Conservation (phyloP, 2,113 vertebrate species). For the Mustela lutreola region DNA sequence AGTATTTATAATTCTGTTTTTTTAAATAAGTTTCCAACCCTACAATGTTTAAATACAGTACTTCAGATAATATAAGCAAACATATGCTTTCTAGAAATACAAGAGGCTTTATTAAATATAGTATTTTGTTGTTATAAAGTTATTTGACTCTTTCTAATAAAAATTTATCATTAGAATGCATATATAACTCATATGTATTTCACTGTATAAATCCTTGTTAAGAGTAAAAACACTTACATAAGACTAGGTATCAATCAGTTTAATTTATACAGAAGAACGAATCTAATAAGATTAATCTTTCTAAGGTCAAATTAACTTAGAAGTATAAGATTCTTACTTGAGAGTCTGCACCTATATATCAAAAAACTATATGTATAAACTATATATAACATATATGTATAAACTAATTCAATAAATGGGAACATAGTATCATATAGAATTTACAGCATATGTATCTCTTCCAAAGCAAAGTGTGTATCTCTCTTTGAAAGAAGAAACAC, state of each 20-base stretch:
- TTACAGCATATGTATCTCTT: neutral
- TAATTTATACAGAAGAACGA: conserved; percentile 21
- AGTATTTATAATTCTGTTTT: neutral
- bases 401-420: neutral
- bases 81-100: conserved; percentile 8
- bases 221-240: neutral
- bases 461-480: conserved; percentile 11
- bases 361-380: neutral
- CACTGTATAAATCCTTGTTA: neutral
- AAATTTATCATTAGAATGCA: neutral
- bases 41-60: neutral
- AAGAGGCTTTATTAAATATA: neutral
- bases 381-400: neutral
- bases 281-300: neutral
- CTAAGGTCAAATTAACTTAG: neutral
- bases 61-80: neutral
- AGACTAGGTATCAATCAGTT: neutral
- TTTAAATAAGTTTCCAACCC: neutral
- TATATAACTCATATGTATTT: neutral
- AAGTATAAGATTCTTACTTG: neutral
- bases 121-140: neutral
- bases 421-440: neutral
- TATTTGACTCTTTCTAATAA: conserved; percentile 15
- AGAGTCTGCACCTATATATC: neutral
- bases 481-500: conserved; percentile 43